Conservation (phyloP, 2,888 invertebrate genomes). For the Melanchra persicariae region DNA sequence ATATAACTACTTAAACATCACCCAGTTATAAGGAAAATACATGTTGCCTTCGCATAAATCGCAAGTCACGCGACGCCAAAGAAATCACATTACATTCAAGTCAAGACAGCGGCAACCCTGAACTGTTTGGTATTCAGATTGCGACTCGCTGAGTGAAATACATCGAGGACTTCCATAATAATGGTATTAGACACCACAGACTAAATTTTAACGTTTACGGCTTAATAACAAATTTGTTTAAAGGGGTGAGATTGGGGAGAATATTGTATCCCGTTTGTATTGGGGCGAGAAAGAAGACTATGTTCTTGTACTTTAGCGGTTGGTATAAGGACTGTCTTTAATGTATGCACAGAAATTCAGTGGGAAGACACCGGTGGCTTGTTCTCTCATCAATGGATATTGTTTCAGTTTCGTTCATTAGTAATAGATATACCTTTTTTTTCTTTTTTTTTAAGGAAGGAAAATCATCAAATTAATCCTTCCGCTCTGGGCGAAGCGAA, state of each 20-base stretch:
- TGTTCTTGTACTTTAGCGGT: not conserved
- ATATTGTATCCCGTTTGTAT: constrained; percentile 16
- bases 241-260: constrained; percentile 1
- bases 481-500: too few species aligned
- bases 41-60: constrained; percentile 50
- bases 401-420: too few species aligned
- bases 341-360: too few species aligned
- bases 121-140: constrained; percentile 56
- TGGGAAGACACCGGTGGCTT: too few species aligned
- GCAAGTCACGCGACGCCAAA: constrained; percentile 60
- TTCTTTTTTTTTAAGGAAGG: too few species aligned
- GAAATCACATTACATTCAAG: constrained; percentile 57
- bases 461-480: too few species aligned
- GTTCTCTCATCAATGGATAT: too few species aligned
- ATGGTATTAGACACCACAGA: constrained; percentile 32
- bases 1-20: constrained; percentile 26
- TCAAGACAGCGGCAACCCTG: constrained; percentile 52
- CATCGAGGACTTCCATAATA: constrained; percentile 53
- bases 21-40: constrained; percentile 52
- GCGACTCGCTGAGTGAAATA: constrained; percentile 44
- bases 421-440: too few species aligned
- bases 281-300: not conserved
- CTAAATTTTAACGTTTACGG: constrained; percentile 16
- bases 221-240: constrained; percentile 10
- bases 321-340: too few species aligned